Conservation (phyloP, 2,888 invertebrate genomes). For the Heteromyza rotundicornis region DNA sequence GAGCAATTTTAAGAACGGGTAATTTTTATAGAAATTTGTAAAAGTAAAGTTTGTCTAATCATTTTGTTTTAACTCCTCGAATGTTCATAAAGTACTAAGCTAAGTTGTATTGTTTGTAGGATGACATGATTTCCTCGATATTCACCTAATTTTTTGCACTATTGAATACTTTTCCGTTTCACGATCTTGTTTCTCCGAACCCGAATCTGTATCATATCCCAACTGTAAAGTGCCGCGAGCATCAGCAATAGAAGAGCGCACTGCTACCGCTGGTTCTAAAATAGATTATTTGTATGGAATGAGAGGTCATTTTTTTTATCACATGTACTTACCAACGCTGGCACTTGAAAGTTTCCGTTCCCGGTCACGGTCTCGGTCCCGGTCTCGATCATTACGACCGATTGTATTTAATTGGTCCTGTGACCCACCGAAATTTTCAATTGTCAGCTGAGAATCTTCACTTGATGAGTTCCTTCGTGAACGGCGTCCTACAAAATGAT, state of each 20-base stretch:
- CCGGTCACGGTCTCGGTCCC: constrained; percentile 47
- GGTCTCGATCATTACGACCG: constrained; percentile 73
- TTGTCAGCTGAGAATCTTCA: constrained; percentile 88
- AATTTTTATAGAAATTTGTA: too few species aligned
- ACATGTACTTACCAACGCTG: constrained; percentile 48
- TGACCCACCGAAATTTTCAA: constrained; percentile 92
- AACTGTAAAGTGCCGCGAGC: constrained; percentile 74
- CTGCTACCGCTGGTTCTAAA: constrained; percentile 71
- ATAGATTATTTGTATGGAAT: background rate
- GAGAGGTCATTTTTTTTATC: background rate
- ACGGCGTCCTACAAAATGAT: constrained; percentile 68
- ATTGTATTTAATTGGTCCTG: constrained; percentile 88
- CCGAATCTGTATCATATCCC: constrained; percentile 70
- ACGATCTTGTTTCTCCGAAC: constrained; percentile 69
- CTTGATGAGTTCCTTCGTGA: constrained; percentile 83
- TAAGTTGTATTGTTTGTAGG: too few species aligned
- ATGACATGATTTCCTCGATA: too few species aligned
- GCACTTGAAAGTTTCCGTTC: constrained; percentile 63
- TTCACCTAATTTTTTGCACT: too few species aligned
- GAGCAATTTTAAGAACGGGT: too few species aligned
- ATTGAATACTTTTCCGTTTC: constrained; percentile 67
- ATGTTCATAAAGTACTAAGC: too few species aligned
- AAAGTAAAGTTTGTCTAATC: too few species aligned
- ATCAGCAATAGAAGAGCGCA: constrained; percentile 78
- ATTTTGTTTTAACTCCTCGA: too few species aligned